Percentiles rank a stretch among this genome's conserved stretches.
Evolutionary conservation across 2,113 vertebrate genomes (phyloP).

Genomic region (Rhynchomys soricoides): DNA sequence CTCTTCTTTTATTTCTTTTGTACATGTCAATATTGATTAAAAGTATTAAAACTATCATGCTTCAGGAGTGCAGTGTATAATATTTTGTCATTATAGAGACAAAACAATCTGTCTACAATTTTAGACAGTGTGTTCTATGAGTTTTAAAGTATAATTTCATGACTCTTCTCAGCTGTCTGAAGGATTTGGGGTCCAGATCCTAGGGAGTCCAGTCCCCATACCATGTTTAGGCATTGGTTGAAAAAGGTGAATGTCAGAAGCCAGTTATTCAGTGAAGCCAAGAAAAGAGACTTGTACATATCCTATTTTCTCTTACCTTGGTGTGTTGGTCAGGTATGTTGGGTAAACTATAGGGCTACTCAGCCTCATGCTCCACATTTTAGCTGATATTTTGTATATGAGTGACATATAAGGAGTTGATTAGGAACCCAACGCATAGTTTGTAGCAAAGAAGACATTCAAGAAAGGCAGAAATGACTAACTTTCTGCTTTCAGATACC

Average conservation of each 20-base stretch:
- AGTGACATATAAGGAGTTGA: neutral
- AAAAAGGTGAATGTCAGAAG: neutral
- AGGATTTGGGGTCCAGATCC: neutral
- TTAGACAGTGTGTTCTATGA: neutral
- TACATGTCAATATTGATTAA: neutral
- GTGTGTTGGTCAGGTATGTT: neutral
- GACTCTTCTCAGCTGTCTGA: neutral
- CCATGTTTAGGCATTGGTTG: neutral
- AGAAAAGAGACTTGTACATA: neutral
- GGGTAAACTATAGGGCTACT: neutral
- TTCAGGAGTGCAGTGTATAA: neutral
- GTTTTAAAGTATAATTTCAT: neutral
- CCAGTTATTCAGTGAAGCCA: neutral
- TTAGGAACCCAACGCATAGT: neutral
- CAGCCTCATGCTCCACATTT: neutral
- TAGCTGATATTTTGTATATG: neutral
- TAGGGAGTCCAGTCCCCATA: too few relatives aligned
- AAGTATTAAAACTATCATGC: neutral
- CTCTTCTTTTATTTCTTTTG: neutral
- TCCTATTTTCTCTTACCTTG: neutral
- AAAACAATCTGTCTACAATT: neutral
- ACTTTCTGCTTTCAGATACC: neutral
- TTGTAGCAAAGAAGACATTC: neutral
- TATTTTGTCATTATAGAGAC: neutral
- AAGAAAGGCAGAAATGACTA: neutral